A percentile compares a stretch with the other conserved stretches of the same genome.
Conservation (phyloP, 2,888 invertebrate species). For the Eristalinus aeneus region DNA sequence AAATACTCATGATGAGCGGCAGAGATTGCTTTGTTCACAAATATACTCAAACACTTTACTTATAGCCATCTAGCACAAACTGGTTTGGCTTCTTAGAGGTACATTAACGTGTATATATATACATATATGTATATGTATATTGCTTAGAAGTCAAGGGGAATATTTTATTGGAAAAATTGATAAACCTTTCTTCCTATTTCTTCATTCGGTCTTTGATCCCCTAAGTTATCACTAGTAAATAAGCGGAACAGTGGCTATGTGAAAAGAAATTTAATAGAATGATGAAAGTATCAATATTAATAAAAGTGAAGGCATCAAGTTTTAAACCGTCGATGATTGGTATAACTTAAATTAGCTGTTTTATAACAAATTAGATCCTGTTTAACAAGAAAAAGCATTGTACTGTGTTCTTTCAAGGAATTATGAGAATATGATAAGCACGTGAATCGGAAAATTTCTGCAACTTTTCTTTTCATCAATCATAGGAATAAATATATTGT, state of each 20-base stretch:
- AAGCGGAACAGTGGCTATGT: constrained; percentile 23
- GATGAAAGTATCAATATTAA: neutral
- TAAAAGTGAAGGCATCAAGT: neutral
- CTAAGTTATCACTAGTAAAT: constrained; percentile 10
- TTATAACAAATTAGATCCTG: neutral
- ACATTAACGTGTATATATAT: neutral
- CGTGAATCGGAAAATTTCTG: too few species aligned
- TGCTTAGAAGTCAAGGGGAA: neutral
- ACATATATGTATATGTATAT: neutral
- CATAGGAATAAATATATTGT: too few species aligned
- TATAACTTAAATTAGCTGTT: neutral
- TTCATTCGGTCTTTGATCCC: constrained; percentile 10
- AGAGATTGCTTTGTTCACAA: constrained; percentile 7
- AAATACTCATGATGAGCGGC: neutral
- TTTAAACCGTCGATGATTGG: neutral
- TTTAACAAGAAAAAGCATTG: neutral
- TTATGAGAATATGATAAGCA: too few species aligned
- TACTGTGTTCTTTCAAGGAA: neutral
- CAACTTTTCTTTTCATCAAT: too few species aligned
- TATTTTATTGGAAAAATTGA: constrained; percentile 3
- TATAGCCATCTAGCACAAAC: constrained; percentile 4
- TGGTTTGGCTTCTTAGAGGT: neutral
- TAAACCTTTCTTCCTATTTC: constrained; percentile 21
- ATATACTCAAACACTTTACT: constrained; percentile 2
- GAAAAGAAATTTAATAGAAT: constrained; percentile 15